phyloP scores from a whole-genome alignment of 2,888 invertebrate genomes.

The Dione juno region DNA sequence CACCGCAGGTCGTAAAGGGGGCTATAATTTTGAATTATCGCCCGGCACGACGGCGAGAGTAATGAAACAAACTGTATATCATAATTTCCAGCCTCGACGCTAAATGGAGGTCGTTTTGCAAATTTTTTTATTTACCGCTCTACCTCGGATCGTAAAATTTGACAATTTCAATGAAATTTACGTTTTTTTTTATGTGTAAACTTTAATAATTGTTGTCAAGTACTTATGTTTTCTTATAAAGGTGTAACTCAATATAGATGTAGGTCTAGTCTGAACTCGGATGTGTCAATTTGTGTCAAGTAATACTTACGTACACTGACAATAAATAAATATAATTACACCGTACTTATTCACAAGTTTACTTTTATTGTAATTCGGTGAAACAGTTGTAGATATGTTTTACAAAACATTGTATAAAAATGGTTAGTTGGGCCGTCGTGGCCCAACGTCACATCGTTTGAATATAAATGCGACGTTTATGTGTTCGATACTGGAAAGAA shows the following conservation, averaged over 20 bases:
- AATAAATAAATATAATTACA: neutral
- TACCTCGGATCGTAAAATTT: slow-evolving; percentile 23
- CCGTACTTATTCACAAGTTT: neutral
- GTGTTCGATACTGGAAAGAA: too few relatives aligned
- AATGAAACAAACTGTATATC: slow-evolving; percentile 77
- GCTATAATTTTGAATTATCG: slow-evolving; percentile 76
- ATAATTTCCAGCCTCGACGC: slow-evolving; percentile 64
- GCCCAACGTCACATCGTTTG: too few relatives aligned
- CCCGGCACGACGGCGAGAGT: slow-evolving; percentile 63
- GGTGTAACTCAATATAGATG: too few relatives aligned
- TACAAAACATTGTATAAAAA: too few relatives aligned
- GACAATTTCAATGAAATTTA: slow-evolving; percentile 15
- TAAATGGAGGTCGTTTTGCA: slow-evolving; percentile 58
- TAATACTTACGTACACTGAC: too few relatives aligned
- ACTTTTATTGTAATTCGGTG: neutral
- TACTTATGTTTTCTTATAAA: neutral
- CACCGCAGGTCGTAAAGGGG: slow-evolving; percentile 60
- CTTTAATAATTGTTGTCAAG: neutral
- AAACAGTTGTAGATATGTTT: too few relatives aligned
- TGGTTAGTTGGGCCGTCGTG: too few relatives aligned
- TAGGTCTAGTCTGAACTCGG: neutral
- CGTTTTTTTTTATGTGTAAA: neutral
- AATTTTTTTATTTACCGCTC: slow-evolving; percentile 23
- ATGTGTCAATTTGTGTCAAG: neutral
- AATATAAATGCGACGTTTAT: too few relatives aligned